Percentiles rank a stretch among this genome's conserved stretches.
Conservation (phyloP, 2,888 invertebrate species). For the Trilocha varians region DNA sequence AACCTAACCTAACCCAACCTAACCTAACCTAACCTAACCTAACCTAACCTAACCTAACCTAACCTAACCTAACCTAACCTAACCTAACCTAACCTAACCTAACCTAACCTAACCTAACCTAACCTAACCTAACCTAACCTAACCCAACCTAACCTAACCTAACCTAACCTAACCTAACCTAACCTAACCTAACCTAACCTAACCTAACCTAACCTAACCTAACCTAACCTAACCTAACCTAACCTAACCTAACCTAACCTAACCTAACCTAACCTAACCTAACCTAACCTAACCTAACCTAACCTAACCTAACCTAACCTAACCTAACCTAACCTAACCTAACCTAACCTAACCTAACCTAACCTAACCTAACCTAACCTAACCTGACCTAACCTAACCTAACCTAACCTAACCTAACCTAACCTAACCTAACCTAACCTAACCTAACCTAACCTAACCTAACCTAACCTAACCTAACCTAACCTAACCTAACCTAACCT, state of each 20-base stretch:
- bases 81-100: conserved; percentile 11
- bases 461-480: conserved; percentile 8
- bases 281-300: conserved; percentile 13
- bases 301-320: conserved; percentile 11
- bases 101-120: conserved; percentile 12
- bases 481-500: conserved; percentile 8
- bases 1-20: conserved; percentile 11
- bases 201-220: conserved; percentile 10
- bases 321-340: conserved; percentile 16
- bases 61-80: conserved; percentile 11
- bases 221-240: conserved; percentile 9
- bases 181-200: conserved; percentile 11
- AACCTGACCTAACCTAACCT: conserved; percentile 10
- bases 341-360: conserved; percentile 14
- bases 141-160: conserved; percentile 9
- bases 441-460: conserved; percentile 7
- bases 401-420: conserved; percentile 10
- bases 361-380: conserved; percentile 13
- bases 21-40: conserved; percentile 3
- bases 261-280: conserved; percentile 12
- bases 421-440: conserved; percentile 11
- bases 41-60: conserved; percentile 10
- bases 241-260: conserved; percentile 9
- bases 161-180: conserved; percentile 10
- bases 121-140: conserved; percentile 12